Evolutionary conservation across 2,113 vertebrate genomes (phyloP).

Genomic region (Heliornis fulica): DNA sequence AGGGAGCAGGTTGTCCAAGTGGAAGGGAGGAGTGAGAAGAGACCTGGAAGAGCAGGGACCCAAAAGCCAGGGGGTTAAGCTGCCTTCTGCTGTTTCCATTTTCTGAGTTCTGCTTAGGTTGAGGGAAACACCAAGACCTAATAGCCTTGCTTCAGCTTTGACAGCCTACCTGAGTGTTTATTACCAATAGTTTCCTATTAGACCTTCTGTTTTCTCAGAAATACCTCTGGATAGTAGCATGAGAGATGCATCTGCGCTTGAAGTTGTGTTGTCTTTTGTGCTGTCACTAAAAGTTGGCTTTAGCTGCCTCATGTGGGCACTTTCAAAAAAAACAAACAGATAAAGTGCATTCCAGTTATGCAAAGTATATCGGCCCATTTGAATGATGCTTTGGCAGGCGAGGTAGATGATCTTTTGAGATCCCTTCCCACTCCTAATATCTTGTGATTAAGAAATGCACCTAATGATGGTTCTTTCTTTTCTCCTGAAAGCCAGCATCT

Average conservation of each 20-base stretch:
- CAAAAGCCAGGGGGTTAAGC: background rate
- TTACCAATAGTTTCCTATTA: background rate
- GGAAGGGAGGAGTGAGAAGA: background rate
- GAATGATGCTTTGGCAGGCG: too few species aligned
- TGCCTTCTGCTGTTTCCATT: background rate
- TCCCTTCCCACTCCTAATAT: too few species aligned
- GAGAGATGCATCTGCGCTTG: background rate
- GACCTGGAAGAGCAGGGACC: background rate
- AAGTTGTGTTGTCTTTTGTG: background rate
- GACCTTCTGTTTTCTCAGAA: background rate
- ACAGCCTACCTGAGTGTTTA: background rate
- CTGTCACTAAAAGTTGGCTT: background rate
- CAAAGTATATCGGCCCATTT: background rate
- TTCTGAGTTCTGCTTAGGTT: background rate
- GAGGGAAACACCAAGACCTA: background rate
- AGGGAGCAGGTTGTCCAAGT: background rate
- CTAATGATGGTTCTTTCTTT: background rate
- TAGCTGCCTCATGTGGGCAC: background rate
- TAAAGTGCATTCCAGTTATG: background rate
- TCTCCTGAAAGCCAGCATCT: background rate
- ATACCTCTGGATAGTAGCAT: background rate
- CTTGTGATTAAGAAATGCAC: background rate
- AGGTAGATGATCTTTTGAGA: too few species aligned
- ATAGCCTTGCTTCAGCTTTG: background rate
- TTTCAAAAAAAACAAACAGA: background rate